Evolutionary conservation across 2,113 vertebrate species (phyloP).

Genomic region (Strigops habroptila): DNA sequence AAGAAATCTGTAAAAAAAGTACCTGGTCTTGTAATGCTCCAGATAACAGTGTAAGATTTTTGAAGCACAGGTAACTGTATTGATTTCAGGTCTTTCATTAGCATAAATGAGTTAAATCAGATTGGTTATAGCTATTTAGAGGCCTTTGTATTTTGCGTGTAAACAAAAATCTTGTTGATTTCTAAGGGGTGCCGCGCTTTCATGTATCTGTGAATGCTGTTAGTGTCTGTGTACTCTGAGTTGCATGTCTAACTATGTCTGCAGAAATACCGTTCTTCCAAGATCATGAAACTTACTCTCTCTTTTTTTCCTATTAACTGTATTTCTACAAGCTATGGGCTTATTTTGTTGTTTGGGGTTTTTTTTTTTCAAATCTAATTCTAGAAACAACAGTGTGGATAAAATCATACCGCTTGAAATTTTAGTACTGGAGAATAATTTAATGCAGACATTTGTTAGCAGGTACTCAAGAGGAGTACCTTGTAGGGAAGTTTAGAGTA

Average conservation of each 20-base stretch:
- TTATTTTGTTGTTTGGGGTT: neutral
- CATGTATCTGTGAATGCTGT: neutral
- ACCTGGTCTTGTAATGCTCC: neutral
- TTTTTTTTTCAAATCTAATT: neutral
- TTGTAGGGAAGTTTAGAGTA: neutral
- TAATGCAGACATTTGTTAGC: neutral
- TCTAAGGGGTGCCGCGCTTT: neutral
- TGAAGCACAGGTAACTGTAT: neutral
- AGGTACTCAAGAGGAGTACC: neutral
- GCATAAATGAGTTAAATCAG: neutral
- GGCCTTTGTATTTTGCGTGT: accelerated
- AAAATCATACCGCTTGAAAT: neutral
- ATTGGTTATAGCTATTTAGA: neutral
- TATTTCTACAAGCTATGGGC: neutral
- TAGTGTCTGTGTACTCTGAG: neutral
- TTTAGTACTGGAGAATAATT: constrained; percentile 26
- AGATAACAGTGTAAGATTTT: neutral
- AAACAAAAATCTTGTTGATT: neutral
- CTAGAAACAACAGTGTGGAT: neutral
- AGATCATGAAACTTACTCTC: neutral
- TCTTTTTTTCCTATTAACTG: neutral
- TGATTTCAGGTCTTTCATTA: neutral
- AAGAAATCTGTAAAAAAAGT: neutral
- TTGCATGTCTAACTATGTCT: neutral
- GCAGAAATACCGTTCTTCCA: neutral